These are phyloP conservation scores for Apoda limacodes DNA, from an alignment of 2,888 invertebrate genomes.

Conservation along the genomic window DNA sequence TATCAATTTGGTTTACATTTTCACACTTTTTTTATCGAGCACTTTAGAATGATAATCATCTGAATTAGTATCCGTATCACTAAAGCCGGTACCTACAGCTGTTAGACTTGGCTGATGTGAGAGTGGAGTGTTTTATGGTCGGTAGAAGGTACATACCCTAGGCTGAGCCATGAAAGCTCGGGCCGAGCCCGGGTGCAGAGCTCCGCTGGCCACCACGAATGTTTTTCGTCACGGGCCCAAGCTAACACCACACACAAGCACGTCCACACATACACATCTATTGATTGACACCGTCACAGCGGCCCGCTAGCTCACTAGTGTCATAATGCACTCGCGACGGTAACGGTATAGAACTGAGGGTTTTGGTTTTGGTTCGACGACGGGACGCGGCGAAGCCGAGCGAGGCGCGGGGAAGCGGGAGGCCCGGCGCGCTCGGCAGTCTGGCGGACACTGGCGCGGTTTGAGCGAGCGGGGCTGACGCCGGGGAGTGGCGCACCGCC, in stretches of 20 bases:
- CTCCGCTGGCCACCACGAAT: conserved; percentile 69
- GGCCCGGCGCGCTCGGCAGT: conserved; percentile 70
- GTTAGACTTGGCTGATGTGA: no score
- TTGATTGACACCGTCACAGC: conserved; percentile 63
- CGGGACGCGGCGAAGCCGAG: conserved; percentile 64
- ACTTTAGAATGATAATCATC: no score
- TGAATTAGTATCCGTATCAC: no score
- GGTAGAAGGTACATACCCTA: conserved; percentile 85
- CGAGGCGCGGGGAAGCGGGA: conserved; percentile 66
- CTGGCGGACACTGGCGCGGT: conserved; percentile 66
- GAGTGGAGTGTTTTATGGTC: no score
- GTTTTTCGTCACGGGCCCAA: conserved; percentile 62
- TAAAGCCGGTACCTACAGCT: no score
- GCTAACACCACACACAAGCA: conserved; percentile 64
- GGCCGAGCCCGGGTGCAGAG: conserved; percentile 74
- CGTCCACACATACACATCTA: conserved; percentile 64
- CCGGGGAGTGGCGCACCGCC: conserved; percentile 28
- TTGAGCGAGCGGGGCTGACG: conserved; percentile 33
- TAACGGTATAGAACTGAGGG: conserved; percentile 28
- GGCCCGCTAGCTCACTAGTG: conserved; percentile 69
- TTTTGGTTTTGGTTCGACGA: conserved; percentile 37
- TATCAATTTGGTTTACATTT: no score
- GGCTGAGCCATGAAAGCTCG: conserved; percentile 91
- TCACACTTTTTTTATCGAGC: no score
- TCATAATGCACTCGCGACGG: conserved; percentile 68